Conservation (phyloP, 2,797 vertebrate genomes). For the Characodon lateralis region DNA sequence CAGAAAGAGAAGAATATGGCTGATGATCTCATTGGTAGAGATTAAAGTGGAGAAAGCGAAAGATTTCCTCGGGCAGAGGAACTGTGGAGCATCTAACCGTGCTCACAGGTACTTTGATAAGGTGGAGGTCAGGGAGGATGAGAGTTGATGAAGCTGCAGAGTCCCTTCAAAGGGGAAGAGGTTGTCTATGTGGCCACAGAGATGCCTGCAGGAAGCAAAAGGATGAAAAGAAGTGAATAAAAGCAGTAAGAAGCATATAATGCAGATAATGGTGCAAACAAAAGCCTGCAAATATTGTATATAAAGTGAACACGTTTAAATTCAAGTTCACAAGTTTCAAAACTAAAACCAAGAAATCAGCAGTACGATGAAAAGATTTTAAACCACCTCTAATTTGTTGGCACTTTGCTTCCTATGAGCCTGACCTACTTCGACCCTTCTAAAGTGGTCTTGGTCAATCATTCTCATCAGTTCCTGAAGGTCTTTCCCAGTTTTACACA, state of each 20-base stretch:
- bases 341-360: not conserved
- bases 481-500: not conserved
- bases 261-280: not conserved
- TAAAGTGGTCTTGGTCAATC: not conserved
- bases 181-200: conserved; percentile 35
- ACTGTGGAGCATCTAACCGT: not conserved
- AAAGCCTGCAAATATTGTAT: not conserved
- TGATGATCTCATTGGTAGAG: conserved; percentile 34
- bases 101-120: not conserved
- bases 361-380: not conserved
- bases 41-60: conserved; percentile 23
- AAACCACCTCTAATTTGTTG: not conserved
- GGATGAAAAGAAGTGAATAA: not conserved
- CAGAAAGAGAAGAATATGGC: conserved; percentile 40
- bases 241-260: not conserved
- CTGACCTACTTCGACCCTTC: not conserved
- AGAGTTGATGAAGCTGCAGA: conserved; percentile 17
- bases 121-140: conserved; percentile 8
- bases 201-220: conserved; percentile 47
- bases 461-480: not conserved
- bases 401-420: not conserved
- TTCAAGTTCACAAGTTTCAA: not conserved
- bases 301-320: too few species aligned
- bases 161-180: conserved; percentile 30
- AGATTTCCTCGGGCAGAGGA: conserved; percentile 18